phyloP scores from a whole-genome alignment of 2,797 vertebrate genomes.

The Onychomys leucogaster region DNA sequence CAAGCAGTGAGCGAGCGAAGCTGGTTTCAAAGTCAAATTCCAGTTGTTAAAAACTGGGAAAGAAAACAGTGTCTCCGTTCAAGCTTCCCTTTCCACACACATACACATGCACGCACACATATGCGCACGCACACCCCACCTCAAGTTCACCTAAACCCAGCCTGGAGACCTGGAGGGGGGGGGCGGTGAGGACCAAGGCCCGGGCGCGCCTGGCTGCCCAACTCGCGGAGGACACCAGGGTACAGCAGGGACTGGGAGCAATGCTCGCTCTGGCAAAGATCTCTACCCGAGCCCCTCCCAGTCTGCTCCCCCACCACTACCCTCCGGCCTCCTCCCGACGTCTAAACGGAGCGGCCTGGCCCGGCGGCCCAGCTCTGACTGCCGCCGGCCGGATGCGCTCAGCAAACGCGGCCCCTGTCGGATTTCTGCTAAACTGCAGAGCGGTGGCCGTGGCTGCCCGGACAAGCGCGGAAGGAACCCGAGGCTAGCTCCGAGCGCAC shows the following conservation, averaged over 20 bases:
- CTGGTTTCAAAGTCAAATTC: conserved; percentile 86
- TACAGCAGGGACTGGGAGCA: neutral
- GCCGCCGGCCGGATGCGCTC: conserved; percentile 86
- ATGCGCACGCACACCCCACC: conserved; percentile 71
- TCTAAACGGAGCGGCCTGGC: conserved; percentile 68
- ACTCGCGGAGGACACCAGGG: neutral
- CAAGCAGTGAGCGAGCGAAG: conserved; percentile 84
- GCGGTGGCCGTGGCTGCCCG: conserved; percentile 67
- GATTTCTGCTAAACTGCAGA: conserved; percentile 89
- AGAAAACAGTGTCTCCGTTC: conserved; percentile 78
- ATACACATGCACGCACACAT: neutral
- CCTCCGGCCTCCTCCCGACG: conserved; percentile 22
- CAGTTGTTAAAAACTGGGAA: conserved; percentile 84
- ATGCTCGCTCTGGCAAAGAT: neutral
- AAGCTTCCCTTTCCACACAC: neutral
- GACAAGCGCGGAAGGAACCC: conserved; percentile 49
- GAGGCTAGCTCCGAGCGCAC: conserved; percentile 61
- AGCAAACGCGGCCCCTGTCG: conserved; percentile 91
- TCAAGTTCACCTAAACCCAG: conserved; percentile 84
- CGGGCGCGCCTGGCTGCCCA: conserved; percentile 20
- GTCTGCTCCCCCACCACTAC: conserved; percentile 28
- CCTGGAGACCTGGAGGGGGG: neutral
- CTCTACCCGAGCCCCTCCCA: conserved; percentile 69
- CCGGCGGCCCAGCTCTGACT: conserved; percentile 72
- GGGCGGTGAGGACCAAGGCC: conserved; percentile 46